Conservation (phyloP, 2,113 vertebrate genomes). For the Rhegmatorhina hoffmannsi region DNA sequence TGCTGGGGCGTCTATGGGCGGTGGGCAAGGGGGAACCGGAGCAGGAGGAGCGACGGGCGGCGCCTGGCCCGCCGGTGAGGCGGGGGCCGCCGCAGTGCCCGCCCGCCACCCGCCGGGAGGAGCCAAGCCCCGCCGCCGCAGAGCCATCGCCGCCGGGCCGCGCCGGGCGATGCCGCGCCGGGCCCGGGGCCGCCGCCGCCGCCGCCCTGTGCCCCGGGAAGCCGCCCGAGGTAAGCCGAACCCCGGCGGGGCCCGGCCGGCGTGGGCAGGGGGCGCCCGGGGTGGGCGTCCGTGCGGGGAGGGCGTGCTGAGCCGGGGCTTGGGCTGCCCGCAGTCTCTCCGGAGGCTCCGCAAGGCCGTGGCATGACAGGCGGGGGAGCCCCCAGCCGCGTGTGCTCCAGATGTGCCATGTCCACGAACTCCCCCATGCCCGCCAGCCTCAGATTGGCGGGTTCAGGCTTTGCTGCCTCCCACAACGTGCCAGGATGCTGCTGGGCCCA, state of each 20-base stretch:
- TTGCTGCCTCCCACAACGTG: background rate
- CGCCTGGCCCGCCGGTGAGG: background rate
- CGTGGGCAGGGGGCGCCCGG: background rate
- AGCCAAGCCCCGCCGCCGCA: no score
- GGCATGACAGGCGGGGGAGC: background rate
- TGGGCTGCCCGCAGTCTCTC: rapidly evolving
- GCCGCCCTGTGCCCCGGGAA: background rate
- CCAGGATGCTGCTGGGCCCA: background rate
- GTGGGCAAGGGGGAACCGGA: background rate
- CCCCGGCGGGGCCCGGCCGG: no score
- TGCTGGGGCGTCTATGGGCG: rapidly evolving
- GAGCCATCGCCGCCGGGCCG: no score
- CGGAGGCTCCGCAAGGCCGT: background rate
- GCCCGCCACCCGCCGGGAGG: no score
- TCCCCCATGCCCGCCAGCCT: background rate
- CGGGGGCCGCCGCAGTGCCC: background rate
- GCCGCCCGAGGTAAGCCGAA: background rate
- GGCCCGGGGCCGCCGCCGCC: no score
- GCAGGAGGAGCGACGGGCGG: background rate
- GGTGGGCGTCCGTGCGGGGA: background rate
- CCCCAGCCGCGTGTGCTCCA: background rate
- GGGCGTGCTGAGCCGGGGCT: background rate
- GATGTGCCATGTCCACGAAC: background rate
- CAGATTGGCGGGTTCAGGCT: background rate
- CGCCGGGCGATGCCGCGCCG: no score